Evolutionary conservation across 2,888 invertebrate species (phyloP).

Genomic region (Ormyrus thymus): DNA sequence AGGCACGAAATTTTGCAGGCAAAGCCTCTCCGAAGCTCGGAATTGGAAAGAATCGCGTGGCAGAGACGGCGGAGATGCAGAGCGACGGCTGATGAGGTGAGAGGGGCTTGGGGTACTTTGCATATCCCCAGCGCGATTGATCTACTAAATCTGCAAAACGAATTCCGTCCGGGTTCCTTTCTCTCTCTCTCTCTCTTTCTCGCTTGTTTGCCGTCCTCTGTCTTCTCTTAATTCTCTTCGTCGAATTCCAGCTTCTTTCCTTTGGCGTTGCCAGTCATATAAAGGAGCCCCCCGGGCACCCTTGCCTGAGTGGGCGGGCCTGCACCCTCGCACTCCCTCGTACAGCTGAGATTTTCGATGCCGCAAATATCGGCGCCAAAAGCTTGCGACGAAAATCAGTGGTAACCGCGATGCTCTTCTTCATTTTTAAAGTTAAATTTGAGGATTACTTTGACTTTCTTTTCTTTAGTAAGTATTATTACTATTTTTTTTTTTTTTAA

Average conservation of each 20-base stretch:
- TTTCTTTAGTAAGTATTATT: background rate
- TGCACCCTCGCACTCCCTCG: no score
- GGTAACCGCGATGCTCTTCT: background rate
- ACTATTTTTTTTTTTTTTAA: no score
- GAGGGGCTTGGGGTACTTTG: constrained; percentile 58
- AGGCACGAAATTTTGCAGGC: constrained; percentile 17
- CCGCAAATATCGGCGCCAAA: constrained; percentile 23
- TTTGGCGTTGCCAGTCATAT: constrained; percentile 23
- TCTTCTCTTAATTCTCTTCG: constrained; percentile 42
- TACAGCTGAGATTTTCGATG: constrained; percentile 38
- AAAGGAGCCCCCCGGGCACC: constrained; percentile 34
- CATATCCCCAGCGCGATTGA: constrained; percentile 63
- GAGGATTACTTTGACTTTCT: background rate
- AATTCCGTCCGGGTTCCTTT: constrained; percentile 48
- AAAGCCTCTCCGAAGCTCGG: background rate
- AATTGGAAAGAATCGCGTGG: constrained; percentile 38
- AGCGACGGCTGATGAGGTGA: constrained; percentile 44
- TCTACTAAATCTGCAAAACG: constrained; percentile 62
- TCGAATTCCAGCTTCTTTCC: constrained; percentile 30
- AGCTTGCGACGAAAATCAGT: background rate
- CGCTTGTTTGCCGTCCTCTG: no score
- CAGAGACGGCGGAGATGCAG: background rate
- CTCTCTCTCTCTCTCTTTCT: background rate
- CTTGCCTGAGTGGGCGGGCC: constrained; percentile 16
- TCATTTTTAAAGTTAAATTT: background rate